A percentile compares a stretch with the other conserved stretches of the same genome.
These are phyloP conservation scores for Egretta garzetta DNA, from an alignment of 2,113 vertebrate genomes.

Conservation along the genomic window DNA sequence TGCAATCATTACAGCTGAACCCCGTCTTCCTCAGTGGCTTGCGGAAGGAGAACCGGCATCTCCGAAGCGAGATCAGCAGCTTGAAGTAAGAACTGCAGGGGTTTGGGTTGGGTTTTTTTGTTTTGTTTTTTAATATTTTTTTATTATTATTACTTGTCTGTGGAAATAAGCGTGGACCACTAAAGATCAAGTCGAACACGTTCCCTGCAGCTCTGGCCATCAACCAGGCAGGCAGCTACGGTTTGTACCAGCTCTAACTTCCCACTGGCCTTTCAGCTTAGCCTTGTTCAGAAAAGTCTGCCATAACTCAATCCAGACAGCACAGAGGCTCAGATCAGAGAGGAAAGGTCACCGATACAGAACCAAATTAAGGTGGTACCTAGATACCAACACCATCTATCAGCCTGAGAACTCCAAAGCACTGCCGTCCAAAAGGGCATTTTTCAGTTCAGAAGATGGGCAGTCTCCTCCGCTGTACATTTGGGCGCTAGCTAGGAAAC, in stretches of 20 bases:
- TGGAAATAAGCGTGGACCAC: background rate
- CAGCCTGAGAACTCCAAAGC: background rate
- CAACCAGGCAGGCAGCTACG: background rate
- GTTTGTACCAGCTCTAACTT: background rate
- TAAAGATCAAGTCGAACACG: background rate
- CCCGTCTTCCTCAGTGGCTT: background rate
- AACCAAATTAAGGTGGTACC: background rate
- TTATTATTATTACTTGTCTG: background rate
- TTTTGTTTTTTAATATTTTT: background rate
- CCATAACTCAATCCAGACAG: background rate
- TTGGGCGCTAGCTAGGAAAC: background rate
- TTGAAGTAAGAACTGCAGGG: background rate
- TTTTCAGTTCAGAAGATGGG: background rate
- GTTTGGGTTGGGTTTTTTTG: background rate
- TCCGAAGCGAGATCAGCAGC: background rate
- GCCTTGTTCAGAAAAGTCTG: background rate
- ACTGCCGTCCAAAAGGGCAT: background rate
- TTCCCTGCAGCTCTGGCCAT: background rate
- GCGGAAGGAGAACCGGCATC: background rate
- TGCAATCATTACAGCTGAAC: background rate
- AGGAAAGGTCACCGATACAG: background rate
- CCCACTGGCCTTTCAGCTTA: background rate
- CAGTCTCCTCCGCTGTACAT: fast-evolving
- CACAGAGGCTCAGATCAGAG: background rate
- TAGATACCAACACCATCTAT: background rate